A percentile compares a stretch with the other conserved stretches of the same genome.
Conservation (phyloP, 2,888 invertebrate species). For the Epinotia ramella region DNA sequence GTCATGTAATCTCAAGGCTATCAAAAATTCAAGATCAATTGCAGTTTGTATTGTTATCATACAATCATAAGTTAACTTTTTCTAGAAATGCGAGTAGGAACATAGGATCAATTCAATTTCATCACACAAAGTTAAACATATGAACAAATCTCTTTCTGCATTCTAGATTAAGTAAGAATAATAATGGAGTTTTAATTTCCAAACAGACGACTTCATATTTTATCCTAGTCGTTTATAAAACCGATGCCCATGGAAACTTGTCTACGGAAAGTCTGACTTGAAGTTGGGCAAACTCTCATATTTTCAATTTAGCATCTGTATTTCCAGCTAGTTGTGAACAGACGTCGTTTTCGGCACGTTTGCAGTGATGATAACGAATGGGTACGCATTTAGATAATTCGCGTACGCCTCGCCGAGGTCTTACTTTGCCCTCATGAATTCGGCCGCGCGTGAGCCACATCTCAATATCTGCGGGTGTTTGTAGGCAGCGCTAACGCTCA, state of each 20-base stretch:
- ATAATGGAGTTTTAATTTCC: no score
- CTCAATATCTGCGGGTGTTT: conserved; percentile 41
- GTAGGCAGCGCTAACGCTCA: conserved; percentile 14
- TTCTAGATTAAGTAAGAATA: no score
- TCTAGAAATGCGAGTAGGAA: no score
- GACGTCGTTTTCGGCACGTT: conserved; percentile 45
- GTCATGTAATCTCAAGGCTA: no score
- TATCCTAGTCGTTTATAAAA: conserved; percentile 1
- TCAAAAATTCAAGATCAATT: no score
- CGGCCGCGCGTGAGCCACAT: conserved; percentile 45
- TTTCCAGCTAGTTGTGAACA: conserved; percentile 23
- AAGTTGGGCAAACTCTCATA: not conserved
- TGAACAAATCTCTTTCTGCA: no score
- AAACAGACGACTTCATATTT: not conserved
- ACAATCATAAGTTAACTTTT: no score
- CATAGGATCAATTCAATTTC: no score
- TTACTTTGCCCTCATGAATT: conserved; percentile 48
- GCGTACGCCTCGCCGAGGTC: conserved; percentile 51
- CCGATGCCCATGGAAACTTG: not conserved
- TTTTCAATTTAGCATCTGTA: conserved; percentile 38
- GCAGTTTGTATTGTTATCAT: no score
- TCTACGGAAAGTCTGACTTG: not conserved
- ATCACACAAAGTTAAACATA: no score
- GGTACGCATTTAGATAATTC: conserved; percentile 52
- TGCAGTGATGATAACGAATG: conserved; percentile 57